Percentiles rank a stretch among this genome's conserved stretches.
Conservation (phyloP, 1,140 invertebrate species). For the Vanessa atalanta region DNA sequence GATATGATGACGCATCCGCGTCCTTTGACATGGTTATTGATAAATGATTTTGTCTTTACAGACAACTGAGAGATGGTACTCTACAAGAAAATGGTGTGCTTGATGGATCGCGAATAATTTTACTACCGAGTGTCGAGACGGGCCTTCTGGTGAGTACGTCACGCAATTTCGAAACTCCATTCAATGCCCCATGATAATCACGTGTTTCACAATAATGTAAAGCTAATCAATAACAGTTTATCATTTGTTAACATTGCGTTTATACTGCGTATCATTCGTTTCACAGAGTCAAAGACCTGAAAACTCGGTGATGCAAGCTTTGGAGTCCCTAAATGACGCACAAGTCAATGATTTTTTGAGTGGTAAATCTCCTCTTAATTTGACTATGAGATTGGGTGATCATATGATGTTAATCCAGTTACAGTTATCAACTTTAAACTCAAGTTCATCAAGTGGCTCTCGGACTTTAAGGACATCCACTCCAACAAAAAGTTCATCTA, state of each 20-base stretch:
- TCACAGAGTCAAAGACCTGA: conserved; percentile 94
- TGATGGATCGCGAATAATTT: conserved; percentile 92
- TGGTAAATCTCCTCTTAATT: conserved; percentile 94
- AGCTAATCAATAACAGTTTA: conserved; percentile 65
- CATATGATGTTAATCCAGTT: conserved; percentile 98
- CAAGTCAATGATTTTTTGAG: conserved; percentile 97
- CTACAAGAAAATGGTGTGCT: conserved; percentile 92
- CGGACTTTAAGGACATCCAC: conserved; percentile 68
- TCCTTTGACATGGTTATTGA: conserved; percentile 70
- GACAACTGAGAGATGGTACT: conserved; percentile 93
- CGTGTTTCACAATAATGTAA: conserved; percentile 71
- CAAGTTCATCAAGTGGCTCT: conserved; percentile 55
- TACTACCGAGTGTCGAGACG: conserved; percentile 96
- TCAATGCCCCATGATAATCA: conserved; percentile 64
- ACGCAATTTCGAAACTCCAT: conserved; percentile 61
- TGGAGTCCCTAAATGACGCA: conserved; percentile 95
- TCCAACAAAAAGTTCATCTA: conserved; percentile 56
- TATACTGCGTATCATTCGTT: conserved; percentile 42
- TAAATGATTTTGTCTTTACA: conserved; percentile 78
- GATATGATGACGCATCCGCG: conserved; percentile 79
- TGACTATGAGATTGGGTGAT: conserved; percentile 96
- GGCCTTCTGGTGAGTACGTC: conserved; percentile 92
- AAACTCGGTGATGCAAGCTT: conserved; percentile 96
- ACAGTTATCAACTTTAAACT: conserved; percentile 91
- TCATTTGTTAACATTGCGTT: conserved; percentile 39